Evolutionary conservation across 1,140 invertebrate genomes (phyloP).

Genomic region (Drosophila busckii): DNA sequence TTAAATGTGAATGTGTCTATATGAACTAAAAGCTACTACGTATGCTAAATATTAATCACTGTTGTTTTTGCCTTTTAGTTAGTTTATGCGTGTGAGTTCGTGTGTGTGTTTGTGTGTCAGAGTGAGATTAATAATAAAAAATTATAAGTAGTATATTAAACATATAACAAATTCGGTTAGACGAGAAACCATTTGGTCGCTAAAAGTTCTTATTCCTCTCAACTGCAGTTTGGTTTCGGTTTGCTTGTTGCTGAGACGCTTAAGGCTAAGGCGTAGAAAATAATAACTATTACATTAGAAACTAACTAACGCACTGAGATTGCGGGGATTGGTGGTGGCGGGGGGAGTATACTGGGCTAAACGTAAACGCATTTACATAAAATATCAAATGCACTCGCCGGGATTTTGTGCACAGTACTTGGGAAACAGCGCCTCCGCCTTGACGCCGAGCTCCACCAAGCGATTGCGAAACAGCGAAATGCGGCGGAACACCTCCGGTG

Average conservation of each 20-base stretch:
- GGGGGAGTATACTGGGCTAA: conserved; percentile 1
- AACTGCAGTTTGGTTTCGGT: conserved; percentile 9
- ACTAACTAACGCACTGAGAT: conserved; percentile 67
- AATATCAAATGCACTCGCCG: conserved; percentile 79
- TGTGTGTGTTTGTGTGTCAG: conserved; percentile 15
- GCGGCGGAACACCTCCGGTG: conserved; percentile 69
- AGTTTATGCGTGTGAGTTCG: background rate
- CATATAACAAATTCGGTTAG: conserved; percentile 19
- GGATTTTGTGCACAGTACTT: conserved; percentile 86
- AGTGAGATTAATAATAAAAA: conserved; percentile 4
- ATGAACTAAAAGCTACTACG: conserved; percentile 18
- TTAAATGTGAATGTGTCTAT: conserved; percentile 31
- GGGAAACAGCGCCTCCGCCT: conserved; percentile 85
- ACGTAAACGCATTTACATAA: conserved; percentile 45
- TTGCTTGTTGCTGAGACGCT: too few species aligned
- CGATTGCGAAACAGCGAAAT: conserved; percentile 80
- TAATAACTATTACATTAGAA: conserved; percentile 71
- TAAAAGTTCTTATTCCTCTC: background rate
- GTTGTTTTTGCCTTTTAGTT: background rate
- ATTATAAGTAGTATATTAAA: background rate
- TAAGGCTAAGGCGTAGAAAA: conserved; percentile 33
- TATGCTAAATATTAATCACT: conserved; percentile 27
- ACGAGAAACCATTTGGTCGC: conserved; percentile 36
- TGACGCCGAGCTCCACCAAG: conserved; percentile 82
- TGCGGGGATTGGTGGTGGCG: conserved; percentile 10